Conservation (phyloP, 2,113 vertebrate species). For the Hassar affinis region DNA sequence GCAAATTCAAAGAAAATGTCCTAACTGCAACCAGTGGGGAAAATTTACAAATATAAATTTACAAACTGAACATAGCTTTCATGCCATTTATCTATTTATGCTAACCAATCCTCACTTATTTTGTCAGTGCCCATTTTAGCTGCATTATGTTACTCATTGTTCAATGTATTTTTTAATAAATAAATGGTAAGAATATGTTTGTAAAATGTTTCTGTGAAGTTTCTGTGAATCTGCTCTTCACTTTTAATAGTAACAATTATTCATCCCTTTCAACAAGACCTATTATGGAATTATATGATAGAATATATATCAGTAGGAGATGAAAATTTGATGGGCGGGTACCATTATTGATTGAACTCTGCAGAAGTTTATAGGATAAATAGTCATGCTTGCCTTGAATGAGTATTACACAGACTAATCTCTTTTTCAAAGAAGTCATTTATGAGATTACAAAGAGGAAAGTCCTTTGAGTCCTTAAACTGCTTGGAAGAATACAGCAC, state of each 20-base stretch:
- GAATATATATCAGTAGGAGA: constrained; percentile 60
- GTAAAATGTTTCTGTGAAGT: too few species aligned
- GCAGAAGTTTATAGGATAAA: constrained; percentile 54
- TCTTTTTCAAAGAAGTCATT: constrained; percentile 60
- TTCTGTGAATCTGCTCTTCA: too few species aligned
- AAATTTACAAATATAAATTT: neutral
- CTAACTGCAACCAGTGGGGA: neutral
- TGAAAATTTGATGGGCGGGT: constrained; percentile 60
- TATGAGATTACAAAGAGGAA: constrained; percentile 64
- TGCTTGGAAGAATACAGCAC: neutral
- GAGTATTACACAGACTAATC: constrained; percentile 59
- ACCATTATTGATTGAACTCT: constrained; percentile 71
- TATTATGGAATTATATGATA: neutral
- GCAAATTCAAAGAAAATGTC: neutral
- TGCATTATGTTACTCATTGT: neutral
- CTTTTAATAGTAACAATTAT: neutral
- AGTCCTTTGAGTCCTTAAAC: constrained; percentile 63
- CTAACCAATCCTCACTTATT: neutral
- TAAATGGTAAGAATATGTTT: neutral
- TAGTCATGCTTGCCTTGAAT: neutral
- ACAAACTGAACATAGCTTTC: neutral
- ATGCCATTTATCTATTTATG: neutral
- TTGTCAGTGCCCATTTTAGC: neutral
- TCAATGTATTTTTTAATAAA: neutral
- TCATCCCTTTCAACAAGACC: neutral